phyloP scores from a whole-genome alignment of 2,888 invertebrate species.

The Pseudoips prasinana region DNA sequence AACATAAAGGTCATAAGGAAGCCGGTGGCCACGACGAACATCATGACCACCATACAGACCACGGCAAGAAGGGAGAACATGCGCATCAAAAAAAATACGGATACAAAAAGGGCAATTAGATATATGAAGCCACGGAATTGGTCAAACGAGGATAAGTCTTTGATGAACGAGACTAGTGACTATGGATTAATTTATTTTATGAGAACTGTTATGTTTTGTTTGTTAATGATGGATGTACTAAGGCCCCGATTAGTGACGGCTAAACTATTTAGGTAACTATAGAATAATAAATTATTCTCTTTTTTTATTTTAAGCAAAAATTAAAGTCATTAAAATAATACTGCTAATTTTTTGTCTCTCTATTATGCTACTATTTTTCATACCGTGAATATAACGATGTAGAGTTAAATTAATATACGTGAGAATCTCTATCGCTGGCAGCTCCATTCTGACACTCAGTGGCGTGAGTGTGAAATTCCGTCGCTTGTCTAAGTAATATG shows the following conservation, averaged over 20 bases:
- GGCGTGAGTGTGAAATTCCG: slow-evolving; percentile 16
- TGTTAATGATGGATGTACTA: slow-evolving; percentile 15
- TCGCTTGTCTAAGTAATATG: slow-evolving; percentile 17
- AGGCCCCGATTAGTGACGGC: slow-evolving; percentile 11
- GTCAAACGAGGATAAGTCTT: slow-evolving; percentile 13
- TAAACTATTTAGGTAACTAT: slow-evolving; percentile 32
- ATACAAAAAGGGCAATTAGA: slow-evolving; percentile 79
- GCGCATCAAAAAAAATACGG: slow-evolving; percentile 91
- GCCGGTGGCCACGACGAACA: slow-evolving; percentile 90
- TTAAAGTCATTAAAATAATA: slow-evolving; percentile 30
- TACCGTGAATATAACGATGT: no score
- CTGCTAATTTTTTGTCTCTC: slow-evolving; percentile 7
- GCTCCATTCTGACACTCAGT: slow-evolving; percentile 7
- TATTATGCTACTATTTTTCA: neutral
- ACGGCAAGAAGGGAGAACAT: slow-evolving; percentile 90
- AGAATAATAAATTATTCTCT: slow-evolving; percentile 40
- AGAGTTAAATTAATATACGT: no score
- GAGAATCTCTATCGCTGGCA: slow-evolving; percentile 5
- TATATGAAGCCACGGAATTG: slow-evolving; percentile 7
- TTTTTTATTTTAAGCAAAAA: slow-evolving; percentile 32
- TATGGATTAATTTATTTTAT: slow-evolving; percentile 37
- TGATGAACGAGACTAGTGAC: slow-evolving; percentile 23
- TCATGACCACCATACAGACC: slow-evolving; percentile 87
- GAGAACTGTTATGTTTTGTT: slow-evolving; percentile 20
- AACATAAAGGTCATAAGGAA: slow-evolving; percentile 90